These are phyloP conservation scores for Harpagoxenus sublaevis DNA, from an alignment of 2,888 invertebrate species.

Conservation along the genomic window DNA sequence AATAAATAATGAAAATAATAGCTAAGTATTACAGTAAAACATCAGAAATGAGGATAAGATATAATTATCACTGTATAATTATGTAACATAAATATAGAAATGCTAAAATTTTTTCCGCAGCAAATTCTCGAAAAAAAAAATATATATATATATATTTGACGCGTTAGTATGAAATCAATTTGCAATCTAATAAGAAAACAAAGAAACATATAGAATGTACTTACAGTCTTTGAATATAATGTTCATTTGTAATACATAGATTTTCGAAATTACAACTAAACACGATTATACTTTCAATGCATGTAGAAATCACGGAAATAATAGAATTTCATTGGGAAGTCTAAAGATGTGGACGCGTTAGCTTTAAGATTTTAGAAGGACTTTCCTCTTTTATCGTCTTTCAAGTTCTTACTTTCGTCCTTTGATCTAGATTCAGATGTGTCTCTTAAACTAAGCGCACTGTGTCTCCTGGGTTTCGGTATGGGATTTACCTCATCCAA, in stretches of 20 bases:
- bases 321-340: slow-evolving; percentile 12
- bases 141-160: not conserved
- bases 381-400: slow-evolving; percentile 70
- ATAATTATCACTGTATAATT: slow-evolving; percentile 23
- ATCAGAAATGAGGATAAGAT: slow-evolving; percentile 3
- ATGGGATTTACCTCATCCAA: slow-evolving; percentile 86
- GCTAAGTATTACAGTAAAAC: slow-evolving; percentile 67
- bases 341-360: not conserved
- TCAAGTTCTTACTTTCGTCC: slow-evolving; percentile 34
- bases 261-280: slow-evolving; percentile 12
- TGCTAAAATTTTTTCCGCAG: slow-evolving; percentile 13
- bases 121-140: not conserved
- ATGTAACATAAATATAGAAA: slow-evolving; percentile 4
- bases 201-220: slow-evolving; percentile 1
- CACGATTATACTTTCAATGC: not conserved
- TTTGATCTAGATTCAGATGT: slow-evolving; percentile 36
- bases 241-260: not conserved
- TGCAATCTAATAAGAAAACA: slow-evolving; percentile 14
- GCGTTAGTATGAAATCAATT: slow-evolving; percentile 21
- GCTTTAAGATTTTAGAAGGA: slow-evolving; percentile 68
- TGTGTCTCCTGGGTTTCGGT: slow-evolving; percentile 88
- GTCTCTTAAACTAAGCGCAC: slow-evolving; percentile 69
- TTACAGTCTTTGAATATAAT: slow-evolving; percentile 19
- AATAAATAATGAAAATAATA: slow-evolving; percentile 80
- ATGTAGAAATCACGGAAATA: slow-evolving; percentile 1